Evolutionary conservation across 2,797 vertebrate species (phyloP).

Genomic region (Coccyzus lansbergi): DNA sequence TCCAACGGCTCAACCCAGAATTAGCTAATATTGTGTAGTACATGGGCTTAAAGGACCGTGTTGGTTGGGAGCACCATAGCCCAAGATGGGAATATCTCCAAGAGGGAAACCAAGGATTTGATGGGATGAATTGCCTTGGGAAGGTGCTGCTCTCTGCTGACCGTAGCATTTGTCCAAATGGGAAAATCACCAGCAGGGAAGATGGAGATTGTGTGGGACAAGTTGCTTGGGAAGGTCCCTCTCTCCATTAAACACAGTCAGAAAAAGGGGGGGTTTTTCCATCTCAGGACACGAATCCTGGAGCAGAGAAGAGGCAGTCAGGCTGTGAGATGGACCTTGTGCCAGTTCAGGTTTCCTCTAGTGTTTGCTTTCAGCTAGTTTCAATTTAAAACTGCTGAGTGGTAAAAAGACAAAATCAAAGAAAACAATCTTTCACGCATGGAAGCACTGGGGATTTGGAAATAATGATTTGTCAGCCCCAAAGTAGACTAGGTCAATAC

Average conservation of each 20-base stretch:
- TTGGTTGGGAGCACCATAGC: rapidly evolving
- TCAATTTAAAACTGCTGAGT: background rate
- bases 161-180: no score
- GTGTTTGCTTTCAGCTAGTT: background rate
- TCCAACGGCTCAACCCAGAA: background rate
- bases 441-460: background rate
- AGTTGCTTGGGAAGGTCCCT: background rate
- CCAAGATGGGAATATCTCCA: background rate
- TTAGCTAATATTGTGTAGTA: rapidly evolving
- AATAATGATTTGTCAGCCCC: background rate
- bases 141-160: background rate
- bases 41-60: rapidly evolving
- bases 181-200: background rate
- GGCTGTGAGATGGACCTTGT: background rate
- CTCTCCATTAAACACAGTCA: background rate
- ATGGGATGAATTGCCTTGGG: background rate
- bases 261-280: background rate
- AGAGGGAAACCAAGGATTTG: background rate
- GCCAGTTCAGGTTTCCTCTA: background rate
- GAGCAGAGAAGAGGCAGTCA: background rate
- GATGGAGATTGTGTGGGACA: background rate
- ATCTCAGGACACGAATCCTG: background rate
- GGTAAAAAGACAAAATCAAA: background rate
- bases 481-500: background rate
- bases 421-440: background rate